Base-by-base conservation (phyloP, 64 coral and sea anemone genomes). In the Actinia equina region DNA sequence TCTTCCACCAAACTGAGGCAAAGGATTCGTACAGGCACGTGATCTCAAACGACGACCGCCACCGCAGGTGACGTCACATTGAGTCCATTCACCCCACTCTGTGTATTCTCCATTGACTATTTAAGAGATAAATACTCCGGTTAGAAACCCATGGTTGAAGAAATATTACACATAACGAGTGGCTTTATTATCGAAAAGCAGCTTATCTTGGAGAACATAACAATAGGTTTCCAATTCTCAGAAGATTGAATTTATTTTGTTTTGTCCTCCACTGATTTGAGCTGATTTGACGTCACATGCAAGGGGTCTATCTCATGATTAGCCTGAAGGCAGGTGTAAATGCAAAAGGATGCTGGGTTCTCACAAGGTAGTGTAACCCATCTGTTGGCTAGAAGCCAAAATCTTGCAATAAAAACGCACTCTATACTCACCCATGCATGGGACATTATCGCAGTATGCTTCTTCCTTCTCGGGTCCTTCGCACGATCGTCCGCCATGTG, bases 51-150 rank as follows among this genome's bases (percentile, higher is more conserved):
- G 69, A 52, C 94, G 93, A 18, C 97, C 97, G 43, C 93, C 93
- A 18, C 97, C 97, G 65, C 97, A 99, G 0, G 97, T 93, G 88
- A 93, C 88, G 83, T 94, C 97, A 89, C 97, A 99, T 43, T 92
- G 87, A 67, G 93, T 95, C 97, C 97, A 99, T 30, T 63, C n/a
- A 11, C 97, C 93, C 97, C 97, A 99, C 15, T 88, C 65, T 2
- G 97, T 89, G 83, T 99, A 99, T n/a, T 58, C 91, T 41, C 93
- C 97, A 78, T 88, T 59, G 8, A n/a, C n/a, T n/a, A n/a, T n/a
- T n/a, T n/a, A n/a, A n/a, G n/a, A n/a, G n/a, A n/a, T n/a, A n/a
- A n/a, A n/a, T 27, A 74, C 9, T 41, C 11, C 26, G 13, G 25
- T 84, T 84, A 54, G 23, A 59, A 74, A 57, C 55, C 11, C 55